Evolutionary conservation across 1,140 invertebrate species (phyloP).

Genomic region (Drosophila funebris): DNA sequence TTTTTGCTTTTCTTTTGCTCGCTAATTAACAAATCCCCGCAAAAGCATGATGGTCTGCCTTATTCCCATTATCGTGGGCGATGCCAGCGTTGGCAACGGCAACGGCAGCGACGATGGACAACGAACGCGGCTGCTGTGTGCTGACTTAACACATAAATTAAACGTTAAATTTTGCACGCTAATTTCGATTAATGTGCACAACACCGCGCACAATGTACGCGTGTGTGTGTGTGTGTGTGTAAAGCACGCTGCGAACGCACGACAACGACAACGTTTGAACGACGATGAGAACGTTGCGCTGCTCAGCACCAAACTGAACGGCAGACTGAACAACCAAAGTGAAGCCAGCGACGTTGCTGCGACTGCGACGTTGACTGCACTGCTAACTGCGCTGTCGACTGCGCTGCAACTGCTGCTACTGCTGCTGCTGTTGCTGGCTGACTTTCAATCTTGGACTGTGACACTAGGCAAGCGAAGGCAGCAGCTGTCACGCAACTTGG

Average conservation of each 20-base stretch:
- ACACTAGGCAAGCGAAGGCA: slow-evolving; percentile 8
- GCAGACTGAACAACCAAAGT: slow-evolving; percentile 44
- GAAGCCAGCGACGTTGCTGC: slow-evolving; percentile 15
- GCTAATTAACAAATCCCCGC: slow-evolving; percentile 37
- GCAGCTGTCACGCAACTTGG: slow-evolving; percentile 35
- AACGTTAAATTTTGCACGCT: slow-evolving; percentile 1
- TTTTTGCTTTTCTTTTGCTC: background rate
- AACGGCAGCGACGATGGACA: background rate
- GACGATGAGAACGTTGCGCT: slow-evolving; percentile 49
- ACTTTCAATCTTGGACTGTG: slow-evolving; percentile 50
- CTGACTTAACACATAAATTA: background rate
- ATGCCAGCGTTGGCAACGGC: background rate
- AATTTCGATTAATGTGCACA: slow-evolving; percentile 45
- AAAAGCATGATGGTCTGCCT: background rate
- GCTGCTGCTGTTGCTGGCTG: slow-evolving; percentile 12
- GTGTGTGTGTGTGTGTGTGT: background rate
- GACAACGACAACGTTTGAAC: slow-evolving; percentile 19
- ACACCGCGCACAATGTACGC: background rate
- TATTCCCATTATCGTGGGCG: background rate
- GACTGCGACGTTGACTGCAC: slow-evolving; percentile 14
- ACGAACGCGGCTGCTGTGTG: background rate
- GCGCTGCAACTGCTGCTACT: slow-evolving; percentile 1
- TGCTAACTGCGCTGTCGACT: slow-evolving; percentile 7
- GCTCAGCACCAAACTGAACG: slow-evolving; percentile 67
- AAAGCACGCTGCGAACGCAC: background rate